Conservation (phyloP, 2,113 vertebrate genomes). For the Elanus axillaris region DNA sequence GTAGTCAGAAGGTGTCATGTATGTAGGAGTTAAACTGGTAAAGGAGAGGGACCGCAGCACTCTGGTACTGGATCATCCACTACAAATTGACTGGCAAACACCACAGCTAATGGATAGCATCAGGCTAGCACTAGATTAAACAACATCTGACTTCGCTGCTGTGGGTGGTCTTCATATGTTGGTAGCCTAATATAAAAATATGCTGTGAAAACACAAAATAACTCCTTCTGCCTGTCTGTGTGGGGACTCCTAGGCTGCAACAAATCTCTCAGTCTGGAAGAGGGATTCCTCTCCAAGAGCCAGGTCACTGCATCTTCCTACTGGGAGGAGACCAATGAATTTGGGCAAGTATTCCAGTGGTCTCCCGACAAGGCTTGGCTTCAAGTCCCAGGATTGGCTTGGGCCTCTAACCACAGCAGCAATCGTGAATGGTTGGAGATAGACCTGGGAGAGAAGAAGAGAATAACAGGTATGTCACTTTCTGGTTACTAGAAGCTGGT, state of each 20-base stretch:
- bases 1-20: not conserved
- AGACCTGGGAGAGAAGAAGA: conserved; percentile 82
- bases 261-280: conserved; percentile 67
- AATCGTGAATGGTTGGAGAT: conserved; percentile 77
- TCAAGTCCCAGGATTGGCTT: conserved; percentile 58
- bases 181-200: conserved; percentile 56
- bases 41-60: not conserved
- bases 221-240: conserved; percentile 5
- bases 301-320: conserved; percentile 74
- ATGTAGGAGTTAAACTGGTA: not conserved
- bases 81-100: conserved; percentile 12
- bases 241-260: conserved; percentile 73
- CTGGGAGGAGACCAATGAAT: conserved; percentile 65
- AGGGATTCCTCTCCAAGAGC: conserved; percentile 49
- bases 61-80: not conserved
- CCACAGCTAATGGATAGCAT: not conserved
- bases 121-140: conserved; percentile 27
- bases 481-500: not conserved
- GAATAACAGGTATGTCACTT: conserved; percentile 75
- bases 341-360: conserved; percentile 63
- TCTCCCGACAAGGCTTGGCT: conserved; percentile 67
- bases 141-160: conserved; percentile 25
- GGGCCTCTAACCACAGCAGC: conserved; percentile 70
- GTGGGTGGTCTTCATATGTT: conserved; percentile 48
- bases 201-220: conserved; percentile 30